These are phyloP conservation scores for Tachina grossa DNA, from an alignment of 2,888 invertebrate genomes.

Conservation along the genomic window DNA sequence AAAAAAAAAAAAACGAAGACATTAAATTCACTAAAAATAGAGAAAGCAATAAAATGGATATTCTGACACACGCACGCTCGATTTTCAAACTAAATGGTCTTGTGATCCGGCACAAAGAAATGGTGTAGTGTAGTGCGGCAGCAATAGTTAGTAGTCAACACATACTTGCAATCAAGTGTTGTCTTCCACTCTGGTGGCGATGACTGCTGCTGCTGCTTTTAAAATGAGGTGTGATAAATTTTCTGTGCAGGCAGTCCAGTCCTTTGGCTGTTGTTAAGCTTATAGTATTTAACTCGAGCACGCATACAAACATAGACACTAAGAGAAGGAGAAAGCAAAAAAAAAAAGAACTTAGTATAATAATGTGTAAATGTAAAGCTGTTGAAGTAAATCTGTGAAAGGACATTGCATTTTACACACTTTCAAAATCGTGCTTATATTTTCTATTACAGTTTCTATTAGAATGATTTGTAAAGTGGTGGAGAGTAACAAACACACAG, in stretches of 20 bases:
- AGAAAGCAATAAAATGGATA: not conserved
- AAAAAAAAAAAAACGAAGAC: conserved; percentile 49
- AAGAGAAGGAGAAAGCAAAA: conserved; percentile 17
- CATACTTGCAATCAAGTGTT: conserved; percentile 34
- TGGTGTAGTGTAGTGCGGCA: not conserved
- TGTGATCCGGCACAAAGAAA: conserved; percentile 29
- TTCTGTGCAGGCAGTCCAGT: conserved; percentile 12
- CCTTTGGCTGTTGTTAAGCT: conserved; percentile 52
- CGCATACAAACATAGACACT: conserved; percentile 44
- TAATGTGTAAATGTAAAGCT: conserved; percentile 69
- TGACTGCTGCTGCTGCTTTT: conserved; percentile 55
- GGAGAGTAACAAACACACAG: not conserved
- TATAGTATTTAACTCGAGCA: conserved; percentile 49
- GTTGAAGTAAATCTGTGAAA: conserved; percentile 71
- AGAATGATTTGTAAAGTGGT: conserved; percentile 26
- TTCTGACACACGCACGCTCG: conserved; percentile 30
- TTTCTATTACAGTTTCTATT: conserved; percentile 57
- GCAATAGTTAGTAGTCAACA: conserved; percentile 36
- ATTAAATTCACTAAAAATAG: conserved; percentile 40
- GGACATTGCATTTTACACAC: conserved; percentile 71
- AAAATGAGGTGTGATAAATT: conserved; percentile 70
- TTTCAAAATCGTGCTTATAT: conserved; percentile 68
- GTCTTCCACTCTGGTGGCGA: conserved; percentile 49
- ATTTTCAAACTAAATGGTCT: conserved; percentile 35
- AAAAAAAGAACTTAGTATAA: conserved; percentile 37